Percentiles rank a stretch among this genome's conserved stretches.
phyloP scores from a whole-genome alignment of 2,797 vertebrate genomes.

The Microctenopoma stevenorrisi region DNA sequence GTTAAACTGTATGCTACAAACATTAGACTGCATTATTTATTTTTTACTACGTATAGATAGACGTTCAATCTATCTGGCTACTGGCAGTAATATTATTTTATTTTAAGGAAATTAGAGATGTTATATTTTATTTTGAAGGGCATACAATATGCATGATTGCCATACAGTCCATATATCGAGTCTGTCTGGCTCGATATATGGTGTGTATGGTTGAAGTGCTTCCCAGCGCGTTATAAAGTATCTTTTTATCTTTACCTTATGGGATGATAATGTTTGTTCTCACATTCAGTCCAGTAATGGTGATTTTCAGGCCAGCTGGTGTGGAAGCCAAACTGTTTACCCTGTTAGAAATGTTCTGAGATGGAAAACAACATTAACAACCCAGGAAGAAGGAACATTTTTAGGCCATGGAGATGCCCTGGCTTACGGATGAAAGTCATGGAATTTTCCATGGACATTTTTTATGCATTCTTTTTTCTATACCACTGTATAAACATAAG shows the following conservation, averaged over 20 bases:
- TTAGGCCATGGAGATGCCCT: conserved; percentile 27
- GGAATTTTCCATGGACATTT: neutral
- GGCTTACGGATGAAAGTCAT: conserved; percentile 18
- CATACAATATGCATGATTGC: conserved; percentile 7
- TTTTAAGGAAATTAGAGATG: neutral
- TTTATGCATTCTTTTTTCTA: neutral
- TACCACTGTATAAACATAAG: neutral
- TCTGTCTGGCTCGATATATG: too few relatives aligned
- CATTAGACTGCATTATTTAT: conserved; percentile 1
- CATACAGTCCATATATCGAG: neutral
- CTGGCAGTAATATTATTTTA: conserved; percentile 17
- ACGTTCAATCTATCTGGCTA: conserved; percentile 10
- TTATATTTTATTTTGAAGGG: conserved; percentile 16
- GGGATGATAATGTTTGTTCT: conserved; percentile 1
- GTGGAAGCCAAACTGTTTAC: conserved; percentile 47
- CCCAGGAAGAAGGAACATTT: conserved; percentile 48
- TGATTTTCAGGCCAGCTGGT: conserved; percentile 30
- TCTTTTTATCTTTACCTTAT: neutral
- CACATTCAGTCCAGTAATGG: conserved; percentile 2
- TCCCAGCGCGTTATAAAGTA: neutral
- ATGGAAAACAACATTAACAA: conserved; percentile 50
- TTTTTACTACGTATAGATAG: neutral
- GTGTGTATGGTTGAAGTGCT: neutral
- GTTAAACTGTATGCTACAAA: conserved; percentile 3
- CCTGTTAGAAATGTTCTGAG: conserved; percentile 47